Percentiles rank a stretch among this genome's conserved stretches.
phyloP scores from a whole-genome alignment of 2,797 vertebrate genomes.

The Darevskia nairensis region DNA sequence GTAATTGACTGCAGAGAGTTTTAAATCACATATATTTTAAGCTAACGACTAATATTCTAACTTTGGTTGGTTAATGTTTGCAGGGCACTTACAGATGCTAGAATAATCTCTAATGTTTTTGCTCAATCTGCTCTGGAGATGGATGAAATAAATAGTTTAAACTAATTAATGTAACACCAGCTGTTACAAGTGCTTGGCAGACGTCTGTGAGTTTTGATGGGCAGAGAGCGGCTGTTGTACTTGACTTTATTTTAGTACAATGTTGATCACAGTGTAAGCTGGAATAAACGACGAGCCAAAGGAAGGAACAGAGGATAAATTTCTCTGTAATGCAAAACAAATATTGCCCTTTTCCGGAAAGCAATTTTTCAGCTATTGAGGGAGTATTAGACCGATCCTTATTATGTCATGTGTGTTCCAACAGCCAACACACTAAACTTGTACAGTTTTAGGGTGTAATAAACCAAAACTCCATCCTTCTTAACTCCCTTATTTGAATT shows the following conservation, averaged over 20 bases:
- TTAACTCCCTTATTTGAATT: neutral
- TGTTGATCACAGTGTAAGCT: slow-evolving; percentile 97
- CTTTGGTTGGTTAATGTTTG: slow-evolving; percentile 96
- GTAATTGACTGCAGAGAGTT: slow-evolving; percentile 47
- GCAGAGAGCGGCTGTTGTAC: slow-evolving; percentile 90
- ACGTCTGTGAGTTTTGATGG: slow-evolving; percentile 99
- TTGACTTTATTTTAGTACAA: slow-evolving; percentile 98
- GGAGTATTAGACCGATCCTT: slow-evolving; percentile 54
- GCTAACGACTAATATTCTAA: slow-evolving; percentile 88
- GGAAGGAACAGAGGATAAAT: slow-evolving; percentile 81
- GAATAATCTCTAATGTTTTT: slow-evolving; percentile 99
- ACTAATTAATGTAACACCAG: slow-evolving; percentile 99
- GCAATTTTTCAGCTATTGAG: slow-evolving; percentile 54
- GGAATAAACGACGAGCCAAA: slow-evolving; percentile 94
- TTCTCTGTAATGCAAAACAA: slow-evolving; percentile 78
- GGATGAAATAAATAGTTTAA: slow-evolving; percentile 99
- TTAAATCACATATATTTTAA: slow-evolving; percentile 85
- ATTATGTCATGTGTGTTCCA: slow-evolving; percentile 61
- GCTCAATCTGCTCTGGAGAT: slow-evolving; percentile 99
- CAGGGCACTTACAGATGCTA: slow-evolving; percentile 99
- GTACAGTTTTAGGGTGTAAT: slow-evolving; percentile 20
- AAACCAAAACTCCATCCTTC: neutral
- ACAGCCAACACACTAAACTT: slow-evolving; percentile 62
- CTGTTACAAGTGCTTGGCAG: slow-evolving; percentile 99
- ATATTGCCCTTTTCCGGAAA: slow-evolving; percentile 74